Evolutionary conservation across 2,888 invertebrate genomes (phyloP).

Genomic region (Agriopis marginaria): DNA sequence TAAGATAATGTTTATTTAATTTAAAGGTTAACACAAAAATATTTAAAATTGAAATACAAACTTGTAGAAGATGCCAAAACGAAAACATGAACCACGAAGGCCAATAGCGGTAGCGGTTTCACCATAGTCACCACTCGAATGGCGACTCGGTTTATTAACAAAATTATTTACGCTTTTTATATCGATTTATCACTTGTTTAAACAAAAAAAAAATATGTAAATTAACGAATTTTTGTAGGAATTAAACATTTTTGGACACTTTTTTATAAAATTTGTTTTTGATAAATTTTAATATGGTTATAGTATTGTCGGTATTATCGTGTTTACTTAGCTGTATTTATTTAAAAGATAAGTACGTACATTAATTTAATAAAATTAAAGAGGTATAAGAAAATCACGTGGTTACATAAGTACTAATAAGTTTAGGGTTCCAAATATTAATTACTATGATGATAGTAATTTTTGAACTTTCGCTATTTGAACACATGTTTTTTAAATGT

Average conservation of each 20-base stretch:
- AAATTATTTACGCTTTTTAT: conserved; percentile 58
- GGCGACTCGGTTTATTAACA: conserved; percentile 46
- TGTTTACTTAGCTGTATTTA: conserved; percentile 21
- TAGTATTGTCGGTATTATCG: not conserved
- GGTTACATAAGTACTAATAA: not conserved
- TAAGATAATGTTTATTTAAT: too few species aligned
- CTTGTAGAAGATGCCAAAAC: conserved; percentile 48
- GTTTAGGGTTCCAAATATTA: not conserved
- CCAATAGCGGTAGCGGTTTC: conserved; percentile 54
- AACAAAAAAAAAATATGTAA: conserved; percentile 47
- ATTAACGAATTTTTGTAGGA: not conserved
- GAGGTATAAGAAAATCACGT: not conserved
- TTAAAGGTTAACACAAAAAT: not conserved
- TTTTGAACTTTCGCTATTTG: too few species aligned
- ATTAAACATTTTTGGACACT: conserved; percentile 4
- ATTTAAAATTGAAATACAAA: conserved; percentile 33
- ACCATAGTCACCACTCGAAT: conserved; percentile 53
- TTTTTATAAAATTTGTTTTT: conserved; percentile 2
- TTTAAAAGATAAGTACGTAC: conserved; percentile 7
- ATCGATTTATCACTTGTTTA: conserved; percentile 59
- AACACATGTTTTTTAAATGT: too few species aligned
- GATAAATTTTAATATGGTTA: not conserved
- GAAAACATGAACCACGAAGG: conserved; percentile 47
- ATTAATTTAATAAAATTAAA: conserved; percentile 7
- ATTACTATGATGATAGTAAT: not conserved